phyloP scores from a whole-genome alignment of 2,888 invertebrate species.

The Toxonevra muliebris region DNA sequence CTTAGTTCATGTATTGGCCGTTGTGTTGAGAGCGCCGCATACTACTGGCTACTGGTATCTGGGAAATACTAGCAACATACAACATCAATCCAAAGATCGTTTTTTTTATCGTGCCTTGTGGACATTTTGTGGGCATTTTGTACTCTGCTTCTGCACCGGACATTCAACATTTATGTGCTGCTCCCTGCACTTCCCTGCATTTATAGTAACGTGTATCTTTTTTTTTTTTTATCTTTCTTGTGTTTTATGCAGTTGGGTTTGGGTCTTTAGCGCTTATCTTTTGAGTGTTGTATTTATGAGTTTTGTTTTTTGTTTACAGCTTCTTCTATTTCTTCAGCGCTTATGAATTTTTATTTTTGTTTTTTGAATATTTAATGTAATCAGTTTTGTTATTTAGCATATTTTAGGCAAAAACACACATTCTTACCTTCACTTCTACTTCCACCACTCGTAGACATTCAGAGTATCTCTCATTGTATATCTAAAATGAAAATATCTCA shows the following conservation, averaged over 20 bases:
- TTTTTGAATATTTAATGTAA: slow-evolving; percentile 23
- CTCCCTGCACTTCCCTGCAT: not conserved
- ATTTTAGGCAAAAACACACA: not conserved
- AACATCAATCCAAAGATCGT: no score
- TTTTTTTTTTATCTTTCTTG: not conserved
- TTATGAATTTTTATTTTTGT: slow-evolving; percentile 2
- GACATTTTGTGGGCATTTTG: no score
- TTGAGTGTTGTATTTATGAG: not conserved
- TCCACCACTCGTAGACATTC: no score
- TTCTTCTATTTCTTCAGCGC: not conserved
- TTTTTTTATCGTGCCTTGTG: no score
- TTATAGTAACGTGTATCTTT: not conserved
- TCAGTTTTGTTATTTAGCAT: slow-evolving; percentile 15
- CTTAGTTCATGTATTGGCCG: slow-evolving; percentile 5
- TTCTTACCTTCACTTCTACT: no score
- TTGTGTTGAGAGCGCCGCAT: not conserved
- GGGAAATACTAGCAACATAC: no score
- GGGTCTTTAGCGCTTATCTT: not conserved
- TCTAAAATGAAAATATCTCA: not conserved
- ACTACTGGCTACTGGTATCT: not conserved
- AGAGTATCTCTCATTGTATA: no score
- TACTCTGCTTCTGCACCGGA: no score
- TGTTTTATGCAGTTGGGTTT: not conserved
- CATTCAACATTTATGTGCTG: no score
- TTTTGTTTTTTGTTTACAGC: not conserved